Conservation (phyloP, 2,888 invertebrate species). For the Cosmopolites sordidus region DNA sequence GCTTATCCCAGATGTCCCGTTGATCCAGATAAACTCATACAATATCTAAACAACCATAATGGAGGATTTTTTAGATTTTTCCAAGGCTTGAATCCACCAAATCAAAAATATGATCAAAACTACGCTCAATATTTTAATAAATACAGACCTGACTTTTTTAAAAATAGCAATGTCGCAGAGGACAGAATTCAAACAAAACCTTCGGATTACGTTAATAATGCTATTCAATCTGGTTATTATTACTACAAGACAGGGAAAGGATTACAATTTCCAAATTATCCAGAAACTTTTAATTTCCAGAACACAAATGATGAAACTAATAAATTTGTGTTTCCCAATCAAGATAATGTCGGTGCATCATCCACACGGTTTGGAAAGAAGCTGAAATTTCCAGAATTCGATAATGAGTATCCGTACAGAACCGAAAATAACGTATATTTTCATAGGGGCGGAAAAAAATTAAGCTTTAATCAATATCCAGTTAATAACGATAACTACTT, state of each 20-base stretch:
- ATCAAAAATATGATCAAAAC: conserved; percentile 32
- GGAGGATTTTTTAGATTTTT: conserved; percentile 83
- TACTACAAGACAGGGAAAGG: not conserved
- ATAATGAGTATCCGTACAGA: conserved; percentile 7
- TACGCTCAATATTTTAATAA: conserved; percentile 30
- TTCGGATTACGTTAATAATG: conserved; percentile 6
- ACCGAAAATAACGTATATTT: conserved; percentile 5
- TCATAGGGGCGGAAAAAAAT: conserved; percentile 30
- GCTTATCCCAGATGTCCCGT: conserved; percentile 72
- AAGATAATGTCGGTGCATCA: not conserved
- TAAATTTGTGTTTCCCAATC: not conserved
- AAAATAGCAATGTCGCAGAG: conserved; percentile 20
- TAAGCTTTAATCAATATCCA: conserved; percentile 24
- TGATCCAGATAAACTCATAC: conserved; percentile 65
- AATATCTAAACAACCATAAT: conserved; percentile 80
- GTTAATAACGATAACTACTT: conserved; percentile 28
- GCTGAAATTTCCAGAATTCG: conserved; percentile 30
- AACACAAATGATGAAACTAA: not conserved
- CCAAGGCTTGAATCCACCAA: conserved; percentile 50
- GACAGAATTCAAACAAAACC: conserved; percentile 31
- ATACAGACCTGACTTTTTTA: conserved; percentile 13
- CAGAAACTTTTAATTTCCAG: not conserved
- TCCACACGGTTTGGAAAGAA: conserved; percentile 7
- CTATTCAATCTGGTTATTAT: not conserved
- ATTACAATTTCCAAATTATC: not conserved